A percentile compares a stretch with the other conserved stretches of the same genome.
Evolutionary conservation across 2,797 vertebrate species (phyloP).

Genomic region (Falco naumanni): DNA sequence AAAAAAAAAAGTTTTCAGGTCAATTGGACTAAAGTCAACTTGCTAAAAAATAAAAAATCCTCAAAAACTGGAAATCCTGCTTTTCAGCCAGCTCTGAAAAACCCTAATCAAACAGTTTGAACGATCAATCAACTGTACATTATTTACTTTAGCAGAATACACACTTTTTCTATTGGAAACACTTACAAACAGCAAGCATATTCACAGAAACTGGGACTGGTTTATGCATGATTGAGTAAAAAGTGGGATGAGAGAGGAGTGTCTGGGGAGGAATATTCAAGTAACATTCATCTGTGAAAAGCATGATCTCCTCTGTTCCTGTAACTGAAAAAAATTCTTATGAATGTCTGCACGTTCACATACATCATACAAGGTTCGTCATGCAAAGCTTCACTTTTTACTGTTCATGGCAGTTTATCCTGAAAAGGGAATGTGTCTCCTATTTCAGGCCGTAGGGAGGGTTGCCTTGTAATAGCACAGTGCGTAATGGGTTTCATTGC

Average conservation of each 20-base stretch:
- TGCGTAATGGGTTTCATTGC: constrained; percentile 61
- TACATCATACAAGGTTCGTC: neutral
- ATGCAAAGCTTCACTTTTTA: constrained; percentile 16
- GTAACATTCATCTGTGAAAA: neutral
- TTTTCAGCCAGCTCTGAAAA: constrained; percentile 34
- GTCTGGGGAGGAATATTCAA: neutral
- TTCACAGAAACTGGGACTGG: neutral
- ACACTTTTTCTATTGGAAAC: constrained; percentile 1
- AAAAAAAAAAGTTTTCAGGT: neutral
- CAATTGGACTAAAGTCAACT: neutral
- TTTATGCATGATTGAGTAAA: neutral
- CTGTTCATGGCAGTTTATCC: neutral
- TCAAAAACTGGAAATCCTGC: neutral
- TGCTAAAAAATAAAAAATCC: neutral
- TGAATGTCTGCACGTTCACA: rapidly evolving
- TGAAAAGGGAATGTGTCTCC: neutral
- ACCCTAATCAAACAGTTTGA: neutral
- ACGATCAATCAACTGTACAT: neutral
- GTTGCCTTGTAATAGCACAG: constrained; percentile 32
- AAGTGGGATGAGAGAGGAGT: neutral
- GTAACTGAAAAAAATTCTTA: neutral
- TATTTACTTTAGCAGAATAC: neutral
- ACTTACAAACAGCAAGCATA: neutral
- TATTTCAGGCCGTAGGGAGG: constrained; percentile 45
- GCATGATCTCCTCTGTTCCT: neutral